Percentiles rank a stretch among this genome's conserved stretches.
phyloP scores from a whole-genome alignment of 2,113 vertebrate genomes.

The Leptodactylus fuscus region DNA sequence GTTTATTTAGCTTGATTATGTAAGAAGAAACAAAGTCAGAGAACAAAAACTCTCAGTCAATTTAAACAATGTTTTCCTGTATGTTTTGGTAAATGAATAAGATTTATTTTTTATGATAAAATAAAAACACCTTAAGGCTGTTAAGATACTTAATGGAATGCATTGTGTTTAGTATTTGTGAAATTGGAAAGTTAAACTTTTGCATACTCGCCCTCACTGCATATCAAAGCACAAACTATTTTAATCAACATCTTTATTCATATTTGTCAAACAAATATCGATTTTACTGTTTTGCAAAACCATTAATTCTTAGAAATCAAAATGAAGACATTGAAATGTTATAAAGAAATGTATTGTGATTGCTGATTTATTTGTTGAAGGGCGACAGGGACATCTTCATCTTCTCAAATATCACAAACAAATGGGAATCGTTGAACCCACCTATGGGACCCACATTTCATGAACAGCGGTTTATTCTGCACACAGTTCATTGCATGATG shows the following conservation, averaged over 20 bases:
- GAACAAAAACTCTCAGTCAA: conserved; percentile 18
- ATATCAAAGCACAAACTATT: background rate
- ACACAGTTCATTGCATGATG: no score
- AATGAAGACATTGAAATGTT: background rate
- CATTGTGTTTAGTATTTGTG: background rate
- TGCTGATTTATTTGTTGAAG: no score
- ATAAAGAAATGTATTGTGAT: background rate
- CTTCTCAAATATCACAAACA: no score
- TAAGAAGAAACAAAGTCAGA: conserved; percentile 21
- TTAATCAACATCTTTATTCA: background rate
- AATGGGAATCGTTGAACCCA: no score
- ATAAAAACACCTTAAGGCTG: background rate
- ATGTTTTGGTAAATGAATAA: conserved; percentile 37
- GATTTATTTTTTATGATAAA: conserved; percentile 36
- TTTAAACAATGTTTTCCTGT: conserved; percentile 37
- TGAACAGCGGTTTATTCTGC: no score
- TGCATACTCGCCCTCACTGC: background rate
- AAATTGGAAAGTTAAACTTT: conserved; percentile 21
- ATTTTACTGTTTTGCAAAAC: background rate
- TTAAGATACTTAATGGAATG: conserved; percentile 32
- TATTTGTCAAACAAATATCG: background rate
- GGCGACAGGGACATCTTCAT: no score
- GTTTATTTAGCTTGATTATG: conserved; percentile 36
- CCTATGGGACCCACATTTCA: no score
- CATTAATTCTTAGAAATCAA: background rate